Base-by-base conservation (phyloP, 2,888 invertebrate genomes). In the Idaea straminata region DNA sequence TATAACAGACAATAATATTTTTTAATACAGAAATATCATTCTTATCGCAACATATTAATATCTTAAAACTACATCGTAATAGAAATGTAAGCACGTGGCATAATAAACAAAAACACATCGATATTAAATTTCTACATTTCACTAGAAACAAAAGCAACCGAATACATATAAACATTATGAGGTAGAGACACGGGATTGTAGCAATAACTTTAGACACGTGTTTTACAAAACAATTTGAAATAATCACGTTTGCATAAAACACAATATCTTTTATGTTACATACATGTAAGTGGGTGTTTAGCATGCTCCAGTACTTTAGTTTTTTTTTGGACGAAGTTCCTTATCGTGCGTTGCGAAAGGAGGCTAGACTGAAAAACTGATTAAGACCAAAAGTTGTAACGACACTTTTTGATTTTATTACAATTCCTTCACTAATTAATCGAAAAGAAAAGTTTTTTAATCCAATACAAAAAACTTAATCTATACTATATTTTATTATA, bases 61-160 rank as follows among this genome's bases (percentile, higher is more conserved):
- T 59, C 34, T 34, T 59, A 15, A 4, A n/a, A 59, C 59, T 59
- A 25, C 4, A 13, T 59, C 10, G 16, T 13, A 59, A 25, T 59
- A 59, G 13, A 35, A 35, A 59, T 59, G 34, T 59, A 59, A 16
- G 25, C 25, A 59, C 7, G 25, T 16, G 16, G 25, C 7, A 25
- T 59, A 59, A 59, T 15, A 34, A 34, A 25, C 6, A 15, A 13
- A 25, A 15, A 13, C 59, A 34, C 59, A 59, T 34, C 7, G 36
- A 36, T 59, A 61, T 59, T 15, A 36, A 65, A 61, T 61, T 36
- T 13, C 35, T 36, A 15, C 38, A 36, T 36, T 36, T 36, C 15
- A 36, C 15, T 47, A 3, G 47, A 47, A 7, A 47, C 10, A 47
- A 36, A 47, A 47, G 47, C 47, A 6, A 47, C 0, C 47, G 2